Evolutionary conservation across 2,797 vertebrate species (phyloP).

Genomic region (Pseudochirops cupreus): DNA sequence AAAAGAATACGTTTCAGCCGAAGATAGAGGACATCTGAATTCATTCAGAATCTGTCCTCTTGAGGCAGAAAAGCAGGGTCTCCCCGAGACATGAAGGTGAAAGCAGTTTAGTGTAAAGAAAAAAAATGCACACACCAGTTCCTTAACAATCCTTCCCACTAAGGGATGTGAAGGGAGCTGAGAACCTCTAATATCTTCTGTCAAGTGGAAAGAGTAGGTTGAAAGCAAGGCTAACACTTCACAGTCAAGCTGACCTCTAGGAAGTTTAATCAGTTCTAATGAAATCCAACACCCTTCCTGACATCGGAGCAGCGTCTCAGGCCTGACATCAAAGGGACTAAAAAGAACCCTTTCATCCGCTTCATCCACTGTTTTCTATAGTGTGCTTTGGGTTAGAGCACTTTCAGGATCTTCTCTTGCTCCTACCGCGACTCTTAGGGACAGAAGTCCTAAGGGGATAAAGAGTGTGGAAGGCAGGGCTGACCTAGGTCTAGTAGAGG

Average conservation of each 20-base stretch:
- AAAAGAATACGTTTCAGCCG: neutral
- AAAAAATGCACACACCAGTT: neutral
- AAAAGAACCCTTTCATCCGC: slow-evolving; percentile 72
- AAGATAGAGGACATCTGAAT: slow-evolving; percentile 12
- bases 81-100: neutral
- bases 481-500: neutral
- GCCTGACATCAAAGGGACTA: slow-evolving; percentile 72
- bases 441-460: neutral
- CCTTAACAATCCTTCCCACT: neutral
- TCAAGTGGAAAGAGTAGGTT: neutral
- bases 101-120: neutral
- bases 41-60: neutral
- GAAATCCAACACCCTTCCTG: slow-evolving; percentile 58
- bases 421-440: neutral
- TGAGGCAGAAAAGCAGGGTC: neutral
- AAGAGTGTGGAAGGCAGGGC: neutral
- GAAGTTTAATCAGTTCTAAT: slow-evolving; percentile 50
- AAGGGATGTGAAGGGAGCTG: neutral
- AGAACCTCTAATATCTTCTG: neutral
- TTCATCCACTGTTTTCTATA: slow-evolving; percentile 30
- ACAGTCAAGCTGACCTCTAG: slow-evolving; percentile 4
- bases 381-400: slow-evolving; percentile 34
- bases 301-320: slow-evolving; percentile 48
- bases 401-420: neutral
- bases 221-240: neutral